Evolutionary conservation across 2,113 vertebrate genomes (phyloP), one percentile per base, ranked within the genome.

Genomic region (Enhydra lutris): DNA sequence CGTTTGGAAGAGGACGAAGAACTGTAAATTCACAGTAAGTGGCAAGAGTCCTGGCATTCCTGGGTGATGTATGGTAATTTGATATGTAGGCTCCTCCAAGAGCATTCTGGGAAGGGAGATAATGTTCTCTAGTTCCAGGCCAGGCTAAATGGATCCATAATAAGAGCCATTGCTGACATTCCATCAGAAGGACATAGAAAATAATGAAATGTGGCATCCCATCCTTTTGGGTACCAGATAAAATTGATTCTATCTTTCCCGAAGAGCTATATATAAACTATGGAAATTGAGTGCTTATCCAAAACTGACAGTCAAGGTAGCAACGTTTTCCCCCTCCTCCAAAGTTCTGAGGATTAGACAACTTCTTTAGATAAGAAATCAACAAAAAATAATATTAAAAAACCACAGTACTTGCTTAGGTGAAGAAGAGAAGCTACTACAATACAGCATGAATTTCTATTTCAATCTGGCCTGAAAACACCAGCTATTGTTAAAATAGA

Each of bases 231-330:
- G 87, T 95, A 78, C 74, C 67, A 97, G 87, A 83, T 59, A 74
- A 96, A 97, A 89, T 47, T 94, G 84, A 92, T 88, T 96, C 73
- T 96, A 17, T 74, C 88, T 82, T 97, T 96, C 73, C 39, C 73
- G 94, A 95, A 63, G 63, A 97, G 95, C 83, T 89, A 65, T 84
- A 52, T n/a, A 59, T 57, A 45, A 85, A 65, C 80, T 63, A 61
- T 39, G 39, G 93, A 91, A 81, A 98, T 96, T 95, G 98, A 98
- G 93, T 52, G 71, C 82, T 94, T 97, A 91, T 76, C 94, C 36
- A 1, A 98, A 98, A 85, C 89, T 94, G 67, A 90, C 11, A 76
- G 71, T 94, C 36, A n/a, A 85, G 79, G 36, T 87, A 94, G 83
- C 89, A 95, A 97, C 55, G 6, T 47, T 94, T 95, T 97, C 63